Conservation (phyloP, 2,797 vertebrate species). For the Phoeniculus purpureus region DNA sequence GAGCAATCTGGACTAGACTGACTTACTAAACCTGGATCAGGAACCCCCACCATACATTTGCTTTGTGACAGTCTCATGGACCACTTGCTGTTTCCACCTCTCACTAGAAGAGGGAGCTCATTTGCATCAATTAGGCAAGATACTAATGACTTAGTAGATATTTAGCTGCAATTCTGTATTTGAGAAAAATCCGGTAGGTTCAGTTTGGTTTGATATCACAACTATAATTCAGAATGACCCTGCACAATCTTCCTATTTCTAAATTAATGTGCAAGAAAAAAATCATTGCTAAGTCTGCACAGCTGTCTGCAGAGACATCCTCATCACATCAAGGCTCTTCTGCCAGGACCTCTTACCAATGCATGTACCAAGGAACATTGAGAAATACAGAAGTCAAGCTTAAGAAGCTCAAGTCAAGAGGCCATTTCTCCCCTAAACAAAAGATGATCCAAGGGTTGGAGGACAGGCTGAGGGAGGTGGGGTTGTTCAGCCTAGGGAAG, state of each 20-base stretch:
- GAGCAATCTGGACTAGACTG: not conserved
- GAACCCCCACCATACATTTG: not conserved
- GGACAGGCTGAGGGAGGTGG: too few species aligned
- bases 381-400: not conserved
- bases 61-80: not conserved
- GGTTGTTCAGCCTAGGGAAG: too few species aligned
- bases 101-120: not conserved
- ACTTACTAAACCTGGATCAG: not conserved
- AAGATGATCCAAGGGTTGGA: too few species aligned
- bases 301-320: fast-evolving
- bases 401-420: not conserved
- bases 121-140: not conserved
- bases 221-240: not conserved
- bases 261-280: not conserved
- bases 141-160: not conserved
- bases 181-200: not conserved
- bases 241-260: not conserved
- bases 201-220: not conserved
- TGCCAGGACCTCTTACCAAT: not conserved
- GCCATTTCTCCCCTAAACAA: not conserved
- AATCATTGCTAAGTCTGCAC: not conserved
- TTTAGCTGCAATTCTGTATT: not conserved
- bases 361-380: not conserved
- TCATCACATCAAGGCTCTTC: not conserved
- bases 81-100: fast-evolving